Base-by-base conservation (phyloP, 1,140 invertebrate species). In the Drosophila yakuba region DNA sequence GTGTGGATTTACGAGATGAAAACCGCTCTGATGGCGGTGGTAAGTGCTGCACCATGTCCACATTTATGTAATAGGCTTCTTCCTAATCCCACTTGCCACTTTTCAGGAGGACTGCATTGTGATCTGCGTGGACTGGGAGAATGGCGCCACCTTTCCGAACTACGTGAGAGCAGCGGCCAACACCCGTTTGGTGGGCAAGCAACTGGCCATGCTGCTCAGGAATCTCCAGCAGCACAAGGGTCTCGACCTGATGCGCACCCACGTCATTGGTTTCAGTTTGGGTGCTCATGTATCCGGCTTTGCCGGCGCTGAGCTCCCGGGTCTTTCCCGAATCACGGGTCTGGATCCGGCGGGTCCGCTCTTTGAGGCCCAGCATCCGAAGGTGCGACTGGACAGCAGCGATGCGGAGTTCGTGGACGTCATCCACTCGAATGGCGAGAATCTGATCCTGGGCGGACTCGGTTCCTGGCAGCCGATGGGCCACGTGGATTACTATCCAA, bases 1-100 rank as follows among this genome's bases (percentile, higher is more conserved):
- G 95, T 97, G 10, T 99, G 98, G 98, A 97, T 98, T 0, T 96
- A 97, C 84, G 97, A 98, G 89, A 98, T 99, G 96, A 94, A 97
- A 41, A 96, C 96, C 17, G 97, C 97, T 11, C 93, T 98, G 1
- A 96, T 98, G 95, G 95, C 96, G 17, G 96, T 97, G 90, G 96
- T 97, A 92, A 94, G 95, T 93, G 8, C 1, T 0, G 28, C 28
- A 32, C 28, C 1, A 32, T 8, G 28, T 8, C 0, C 28, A 8
- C 32, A 32, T 43, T 15, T 25, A 25, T 25, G 25, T 4, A 25
- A 17, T 17, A 17, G 17, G 17, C 17, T 17, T 17, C 41, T 15
- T 43, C 7, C 1, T 43, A 8, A 38, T 39, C 0, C 3, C 10
- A 12, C 43, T 14, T 39, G 1, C 8, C 32, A 12, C 3, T 45